These are phyloP conservation scores for Prosopocoilus inquinatus DNA, from an alignment of 2,888 invertebrate genomes.

Conservation along the genomic window DNA sequence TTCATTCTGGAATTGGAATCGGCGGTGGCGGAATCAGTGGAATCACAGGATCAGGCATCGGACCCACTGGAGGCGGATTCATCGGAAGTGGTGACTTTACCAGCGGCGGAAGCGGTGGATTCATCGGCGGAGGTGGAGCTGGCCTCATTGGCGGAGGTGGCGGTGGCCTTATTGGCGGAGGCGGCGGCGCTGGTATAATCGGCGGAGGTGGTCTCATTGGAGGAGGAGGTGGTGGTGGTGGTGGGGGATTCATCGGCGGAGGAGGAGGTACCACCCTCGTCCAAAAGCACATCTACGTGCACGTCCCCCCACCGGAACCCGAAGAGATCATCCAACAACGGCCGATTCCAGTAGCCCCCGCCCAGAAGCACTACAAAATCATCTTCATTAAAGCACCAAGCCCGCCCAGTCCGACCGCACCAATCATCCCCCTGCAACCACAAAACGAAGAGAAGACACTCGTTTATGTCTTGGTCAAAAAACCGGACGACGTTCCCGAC, in stretches of 20 bases:
- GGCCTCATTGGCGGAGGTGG: conserved; percentile 31
- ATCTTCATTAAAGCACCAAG: conserved; percentile 89
- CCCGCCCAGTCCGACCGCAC: conserved; percentile 73
- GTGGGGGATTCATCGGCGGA: conserved; percentile 40
- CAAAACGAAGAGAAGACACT: conserved; percentile 85
- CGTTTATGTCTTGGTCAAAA: conserved; percentile 84
- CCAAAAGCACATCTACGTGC: conserved; percentile 84
- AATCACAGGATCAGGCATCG: conserved; percentile 14
- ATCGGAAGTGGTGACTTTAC: conserved; percentile 19
- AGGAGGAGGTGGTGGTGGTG: conserved; percentile 34
- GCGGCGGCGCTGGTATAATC: conserved; percentile 20
- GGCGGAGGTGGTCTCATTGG: conserved; percentile 39
- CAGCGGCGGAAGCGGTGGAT: conserved; percentile 11
- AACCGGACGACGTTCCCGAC: conserved; percentile 46
- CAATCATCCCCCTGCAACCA: conserved; percentile 72
- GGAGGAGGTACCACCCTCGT: conserved; percentile 59
- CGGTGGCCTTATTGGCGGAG: conserved; percentile 25
- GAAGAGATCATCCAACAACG: conserved; percentile 63
- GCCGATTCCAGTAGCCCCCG: conserved; percentile 64
- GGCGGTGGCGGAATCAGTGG: conserved; percentile 23
- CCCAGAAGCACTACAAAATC: conserved; percentile 86
- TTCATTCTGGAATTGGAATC: conserved; percentile 21
- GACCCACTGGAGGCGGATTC: conserved; percentile 14
- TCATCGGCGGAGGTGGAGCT: conserved; percentile 21
- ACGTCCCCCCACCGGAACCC: conserved; percentile 84